Percentiles rank a stretch among this genome's conserved stretches.
Conservation (phyloP, 2,888 invertebrate genomes). For the Platerodrilus igneus region DNA sequence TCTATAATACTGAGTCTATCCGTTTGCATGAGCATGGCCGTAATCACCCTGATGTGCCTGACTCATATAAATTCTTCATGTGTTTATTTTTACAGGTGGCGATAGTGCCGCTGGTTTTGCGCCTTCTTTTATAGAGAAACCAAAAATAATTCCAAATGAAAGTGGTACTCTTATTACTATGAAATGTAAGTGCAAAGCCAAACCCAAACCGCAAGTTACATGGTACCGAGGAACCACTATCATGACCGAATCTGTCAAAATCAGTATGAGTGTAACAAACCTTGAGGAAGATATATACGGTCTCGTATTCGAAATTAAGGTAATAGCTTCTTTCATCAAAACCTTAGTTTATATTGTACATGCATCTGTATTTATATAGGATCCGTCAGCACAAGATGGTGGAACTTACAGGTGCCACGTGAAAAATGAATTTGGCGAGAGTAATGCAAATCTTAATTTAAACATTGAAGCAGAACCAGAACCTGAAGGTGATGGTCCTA, state of each 20-base stretch:
- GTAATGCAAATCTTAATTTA: conserved; percentile 92
- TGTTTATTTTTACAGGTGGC: conserved; percentile 64
- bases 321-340: conserved; percentile 36
- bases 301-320: conserved; percentile 77
- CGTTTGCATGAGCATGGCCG: conserved; percentile 50
- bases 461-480: conserved; percentile 97
- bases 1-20: conserved; percentile 19
- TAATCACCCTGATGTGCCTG: conserved; percentile 29
- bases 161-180: conserved; percentile 94
- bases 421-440: conserved; percentile 92
- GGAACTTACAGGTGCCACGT: conserved; percentile 92
- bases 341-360: conserved; percentile 28
- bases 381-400: conserved; percentile 75
- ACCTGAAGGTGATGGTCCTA: conserved; percentile 89
- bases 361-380: conserved; percentile 54
- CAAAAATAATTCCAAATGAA: conserved; percentile 97
- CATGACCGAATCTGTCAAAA: conserved; percentile 80
- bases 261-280: conserved; percentile 70
- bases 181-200: conserved; percentile 94
- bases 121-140: conserved; percentile 97
- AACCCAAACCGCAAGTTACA: conserved; percentile 89
- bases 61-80: conserved; percentile 34
- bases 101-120: conserved; percentile 90
- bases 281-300: conserved; percentile 84
- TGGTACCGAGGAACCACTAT: conserved; percentile 91